Base-by-base conservation (phyloP, 2,113 vertebrate genomes). In the Paracanthobrama guichenoti region DNA sequence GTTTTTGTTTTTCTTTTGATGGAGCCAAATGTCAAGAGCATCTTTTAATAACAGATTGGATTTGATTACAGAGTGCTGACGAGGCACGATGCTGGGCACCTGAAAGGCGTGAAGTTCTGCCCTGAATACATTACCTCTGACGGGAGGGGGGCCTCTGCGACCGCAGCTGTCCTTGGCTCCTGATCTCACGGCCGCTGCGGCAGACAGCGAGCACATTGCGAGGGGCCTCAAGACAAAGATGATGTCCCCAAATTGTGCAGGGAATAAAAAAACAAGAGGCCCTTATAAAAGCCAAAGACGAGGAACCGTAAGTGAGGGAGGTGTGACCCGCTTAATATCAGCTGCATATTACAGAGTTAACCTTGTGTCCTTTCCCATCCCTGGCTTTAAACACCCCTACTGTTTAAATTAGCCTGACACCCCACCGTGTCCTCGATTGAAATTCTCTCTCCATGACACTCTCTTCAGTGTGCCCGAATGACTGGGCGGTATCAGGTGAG, bases 61-160 rank as follows among this genome's bases (percentile, higher is more conserved):
- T 95, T 94, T 92, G 94, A 94, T 94, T 93, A 92, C 79, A 91
- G 93, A 94, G 91, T 91, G 94, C 94, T 95, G 94, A 95, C 87
- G 46, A 82, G 0, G 93, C 94, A 89, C 78, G 76, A 85, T 39
- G 67, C 14, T 83, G 90, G 89, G 87, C 90, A 93, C 93, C 93
- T 93, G 93, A 92, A 93, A 93, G 90, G 89, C 91, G 87, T 87
- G 86, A 86, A 82, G 91, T 90, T 78, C 90, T 90, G 90, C 91
- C 92, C 92, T 93, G 93, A 93, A 94, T 93, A 91, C 91, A 93
- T 94, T 95, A 94, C 84, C 91, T 91, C 93, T 94, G 92, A 93
- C 91, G 90, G 90, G 78, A 82, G 89, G 31, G 91, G 89, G 89
- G 67, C 20, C 89, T 85, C 44, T 4, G 89, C 84, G 46, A 90